Base-by-base conservation (phyloP, 2,797 vertebrate genomes). In the Schizothorax lantsangensis region DNA sequence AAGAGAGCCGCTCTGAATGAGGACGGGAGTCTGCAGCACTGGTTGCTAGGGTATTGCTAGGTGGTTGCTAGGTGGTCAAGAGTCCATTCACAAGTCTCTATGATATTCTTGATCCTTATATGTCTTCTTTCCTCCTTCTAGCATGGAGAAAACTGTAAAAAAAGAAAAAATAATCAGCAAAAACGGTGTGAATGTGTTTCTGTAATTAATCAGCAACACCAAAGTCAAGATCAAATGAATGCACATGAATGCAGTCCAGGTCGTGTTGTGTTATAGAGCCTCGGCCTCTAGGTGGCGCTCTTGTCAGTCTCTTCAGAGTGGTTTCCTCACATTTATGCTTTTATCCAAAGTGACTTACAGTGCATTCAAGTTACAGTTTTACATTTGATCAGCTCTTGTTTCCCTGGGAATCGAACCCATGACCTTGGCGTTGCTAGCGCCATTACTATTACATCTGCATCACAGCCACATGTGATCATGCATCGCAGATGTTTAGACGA, bases 281-380 rank as follows among this genome's bases (percentile, higher is more conserved):
- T 49, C 5, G 30, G 19, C 79, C 79, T 81, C 40, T 47, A 81
- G 79, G 30, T 68, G 79, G 79, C 11, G 19, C 26, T 23, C 17
- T 33, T 49, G 64, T 36, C 62, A 36, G 21, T n/a, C 79, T 52
- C 11, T 68, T 47, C 40, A 66, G 5, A 66, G 23, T 21, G 0
- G 4, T 79, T 43, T 79, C 38, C 5, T 23, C 64, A 23, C 43
- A 23, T 30, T 30, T 30, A 30, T 30, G 30, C 30, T 30, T 30
- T 30, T 30, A 30, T 30, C 30, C 30, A 30, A 30, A 30, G 30
- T 30, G 30, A 30, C 30, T 30, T 30, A 30, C 30, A 30, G 1
- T 30, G 30, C 30, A 30, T 30, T 30, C 30, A 30, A 30, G 30
- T 30, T 30, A 30, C 30, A 30, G 30, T 30, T 30, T 30, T 30